These are phyloP conservation scores for Etheostoma spectabile DNA, from an alignment of 2,113 vertebrate species.

Conservation along the genomic window DNA sequence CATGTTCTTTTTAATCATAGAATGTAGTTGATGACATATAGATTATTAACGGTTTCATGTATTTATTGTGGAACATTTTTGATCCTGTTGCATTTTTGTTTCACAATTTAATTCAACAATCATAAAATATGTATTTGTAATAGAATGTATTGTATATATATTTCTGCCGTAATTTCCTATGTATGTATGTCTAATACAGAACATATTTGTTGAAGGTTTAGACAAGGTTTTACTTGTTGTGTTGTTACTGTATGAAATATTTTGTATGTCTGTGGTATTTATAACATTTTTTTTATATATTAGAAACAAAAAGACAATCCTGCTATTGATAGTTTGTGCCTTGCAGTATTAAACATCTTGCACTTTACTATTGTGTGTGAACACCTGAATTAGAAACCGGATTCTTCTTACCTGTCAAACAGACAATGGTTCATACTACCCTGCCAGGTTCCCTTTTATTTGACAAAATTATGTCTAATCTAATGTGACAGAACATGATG, in stretches of 20 bases:
- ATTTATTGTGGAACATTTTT: slow-evolving; percentile 59
- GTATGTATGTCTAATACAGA: slow-evolving; percentile 61
- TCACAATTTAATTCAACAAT: slow-evolving; percentile 38
- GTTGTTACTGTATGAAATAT: slow-evolving; percentile 70
- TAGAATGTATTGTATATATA: slow-evolving; percentile 65
- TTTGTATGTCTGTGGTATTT: slow-evolving; percentile 70
- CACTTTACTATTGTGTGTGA: slow-evolving; percentile 73
- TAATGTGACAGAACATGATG: slow-evolving; percentile 1
- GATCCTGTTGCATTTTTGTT: slow-evolving; percentile 53
- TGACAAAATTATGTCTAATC: background rate
- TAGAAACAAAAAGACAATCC: slow-evolving; percentile 67
- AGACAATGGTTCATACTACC: slow-evolving; percentile 16
- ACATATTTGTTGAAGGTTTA: slow-evolving; percentile 65
- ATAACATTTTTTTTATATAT: slow-evolving; percentile 67
- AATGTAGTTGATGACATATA: slow-evolving; percentile 25
- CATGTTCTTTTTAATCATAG: slow-evolving; percentile 51
- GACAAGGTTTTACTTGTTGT: slow-evolving; percentile 87
- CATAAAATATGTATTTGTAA: slow-evolving; percentile 69
- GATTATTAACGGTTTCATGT: slow-evolving; percentile 43
- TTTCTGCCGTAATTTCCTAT: slow-evolving; percentile 58
- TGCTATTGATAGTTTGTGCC: slow-evolving; percentile 80
- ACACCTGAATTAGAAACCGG: slow-evolving; percentile 48
- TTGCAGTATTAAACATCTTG: slow-evolving; percentile 82
- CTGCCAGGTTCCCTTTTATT: slow-evolving; percentile 38
- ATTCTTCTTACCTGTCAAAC: slow-evolving; percentile 30